Base-by-base conservation (phyloP, 2,113 vertebrate genomes). In the Chaenocephalus aceratus region DNA sequence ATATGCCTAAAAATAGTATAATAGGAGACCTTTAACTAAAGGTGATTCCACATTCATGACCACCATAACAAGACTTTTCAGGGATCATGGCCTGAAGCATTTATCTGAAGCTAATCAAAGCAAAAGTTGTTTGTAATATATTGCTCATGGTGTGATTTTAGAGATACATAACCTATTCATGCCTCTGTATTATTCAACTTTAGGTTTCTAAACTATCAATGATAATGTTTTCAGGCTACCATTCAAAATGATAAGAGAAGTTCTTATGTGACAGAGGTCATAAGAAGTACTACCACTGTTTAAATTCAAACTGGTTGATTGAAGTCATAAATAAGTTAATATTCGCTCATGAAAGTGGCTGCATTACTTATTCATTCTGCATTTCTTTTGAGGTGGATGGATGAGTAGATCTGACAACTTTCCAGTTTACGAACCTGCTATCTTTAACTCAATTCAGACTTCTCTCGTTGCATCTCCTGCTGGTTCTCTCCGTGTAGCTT, bases 321-420 rank as follows among this genome's bases (percentile, higher is more conserved):
- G 30, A n/a, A 18, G 18, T 79, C 75, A 89, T 80, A 79, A 82
- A 79, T 80, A 79, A 74, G 26, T 36, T 77, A 72, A 62, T 52
- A 71, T 59, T 73, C 21, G 49, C 82, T 64, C 15, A 58, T 70
- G 51, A 84, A 56, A 77, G 67, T 18, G 14, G 45, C n/a, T 59
- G 10, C 72, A 77, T 84, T 48, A 69, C 36, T 79, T 75, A 76
- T 86, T 86, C 41, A 79, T 76, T 49, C 49, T 26, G 52, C 57
- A 75, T 81, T 53, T 59, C 45, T 77, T 72, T 75, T 30, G 54
- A 84, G 77, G 75, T 67, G 53, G 64, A 30, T 63, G 49, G 70
- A 65, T 76, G 82, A 89, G 48, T 76, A 49, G 48, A 87, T 21
- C 23, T 70, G 76, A 72, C 78, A 77, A 63, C 54, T 59, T 76